phyloP scores from a whole-genome alignment of 1,140 invertebrate species.

The Periplaneta americana region DNA sequence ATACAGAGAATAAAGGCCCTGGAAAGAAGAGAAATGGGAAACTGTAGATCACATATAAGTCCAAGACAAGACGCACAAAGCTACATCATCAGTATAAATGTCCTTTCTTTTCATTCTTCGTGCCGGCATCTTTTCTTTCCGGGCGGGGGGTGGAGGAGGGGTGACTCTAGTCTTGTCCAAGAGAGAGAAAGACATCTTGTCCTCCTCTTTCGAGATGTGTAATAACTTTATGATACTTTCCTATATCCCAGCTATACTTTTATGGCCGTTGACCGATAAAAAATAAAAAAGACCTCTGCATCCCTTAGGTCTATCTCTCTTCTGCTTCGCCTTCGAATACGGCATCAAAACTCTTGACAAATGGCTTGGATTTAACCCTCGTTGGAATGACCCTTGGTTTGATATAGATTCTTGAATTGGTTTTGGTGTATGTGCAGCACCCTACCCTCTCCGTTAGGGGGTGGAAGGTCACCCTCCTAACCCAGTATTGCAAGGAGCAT shows the following conservation, averaged over 20 bases:
- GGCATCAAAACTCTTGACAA: conserved; percentile 14
- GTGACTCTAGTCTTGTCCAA: too few species aligned
- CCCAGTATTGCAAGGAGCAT: background rate
- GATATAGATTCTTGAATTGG: conserved; percentile 13
- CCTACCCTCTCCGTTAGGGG: background rate
- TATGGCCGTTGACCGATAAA: conserved; percentile 13
- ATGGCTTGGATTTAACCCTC: conserved; percentile 15
- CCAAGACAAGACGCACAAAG: background rate
- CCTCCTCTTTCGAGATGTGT: background rate
- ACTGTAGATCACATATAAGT: conserved; percentile 5
- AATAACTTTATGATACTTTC: conserved; percentile 16
- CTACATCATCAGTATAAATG: conserved; percentile 9
- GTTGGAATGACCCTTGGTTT: conserved; percentile 12
- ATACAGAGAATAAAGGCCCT: background rate
- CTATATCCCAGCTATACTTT: conserved; percentile 11
- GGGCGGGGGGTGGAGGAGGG: background rate
- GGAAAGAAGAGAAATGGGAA: background rate
- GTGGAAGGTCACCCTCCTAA: background rate
- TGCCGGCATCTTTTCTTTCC: background rate
- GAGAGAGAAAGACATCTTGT: background rate
- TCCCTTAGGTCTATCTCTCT: background rate
- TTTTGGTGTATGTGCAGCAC: background rate
- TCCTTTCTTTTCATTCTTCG: conserved; percentile 1
- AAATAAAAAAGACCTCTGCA: background rate
- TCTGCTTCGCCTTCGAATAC: background rate